Evolutionary conservation across 2,888 invertebrate species (phyloP), one percentile per base, ranked within the genome.

Genomic region (Amblyteles armatorius): DNA sequence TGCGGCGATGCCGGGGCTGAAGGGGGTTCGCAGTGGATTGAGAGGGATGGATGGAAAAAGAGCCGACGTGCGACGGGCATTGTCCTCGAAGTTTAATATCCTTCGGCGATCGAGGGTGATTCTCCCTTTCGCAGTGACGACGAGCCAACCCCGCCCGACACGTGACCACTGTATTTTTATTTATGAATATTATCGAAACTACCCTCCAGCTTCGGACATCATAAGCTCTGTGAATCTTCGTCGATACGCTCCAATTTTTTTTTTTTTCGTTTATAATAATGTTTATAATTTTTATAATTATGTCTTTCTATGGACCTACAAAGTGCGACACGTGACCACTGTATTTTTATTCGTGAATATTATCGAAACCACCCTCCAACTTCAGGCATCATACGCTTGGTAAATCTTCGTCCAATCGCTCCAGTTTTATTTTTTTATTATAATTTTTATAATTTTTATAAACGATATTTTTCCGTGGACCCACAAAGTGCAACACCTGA

Each of bases 51-150:
- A 69, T 33, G 63, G 52, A 63, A 16, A 33, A 52, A 76, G 68
- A 81, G 71, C 73, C 79, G 82, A 84, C 72, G 78, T 65, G 71
- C 69, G 80, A 82, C 80, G 74, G 79, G 86, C 84, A 89, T 90
- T 89, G 89, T 91, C 87, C 89, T 88, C 86, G 88, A 90, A 92
- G 91, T 92, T 92, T 92, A 93, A 93, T 93, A 93, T 92, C 92
- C 90, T 92, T 91, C 90, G 89, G 90, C 87, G 85, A 88, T 87
- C 84, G 83, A 84, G 73, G 79, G 80, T 69, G 79, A 79, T 83
- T 79, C 82, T 72, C 76, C 72, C 71, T 86, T 79, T 78, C 13
- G 48, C 73, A 71, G 71, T 82, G 74, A 79, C 79, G 67, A 52
- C 71, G 60, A 71, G 36, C 72, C 48, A 74, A 72, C 63, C 67